Base-by-base conservation (phyloP, 1,140 invertebrate genomes). In the Drosophila tropicalis region DNA sequence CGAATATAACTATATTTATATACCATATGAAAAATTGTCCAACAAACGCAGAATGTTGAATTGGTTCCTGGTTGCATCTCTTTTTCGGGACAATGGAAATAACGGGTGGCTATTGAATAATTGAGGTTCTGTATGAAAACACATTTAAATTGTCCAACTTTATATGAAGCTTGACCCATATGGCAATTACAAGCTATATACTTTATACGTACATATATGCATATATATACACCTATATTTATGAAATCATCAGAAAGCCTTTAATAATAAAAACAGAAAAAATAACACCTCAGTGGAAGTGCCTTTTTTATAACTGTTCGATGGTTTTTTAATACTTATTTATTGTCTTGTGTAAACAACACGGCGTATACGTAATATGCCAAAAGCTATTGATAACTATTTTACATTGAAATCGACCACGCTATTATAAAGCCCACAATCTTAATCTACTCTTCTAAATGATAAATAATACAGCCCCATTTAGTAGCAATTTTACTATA, bases 31-130 rank as follows among this genome's bases (percentile, higher is more conserved):
- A 85, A 85, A 81, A 72, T 68, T 72, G 62, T 44, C 65, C 29
- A 70, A 56, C 74, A 82, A 76, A 73, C 39, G 69, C 68, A 81
- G 83, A 76, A 82, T 72, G 62, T 60, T n/a, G 70, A 34, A 79
- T 73, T 74, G 56, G 64, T 72, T 66, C 19, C 79, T 67, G 63
- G n/a, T 54, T 63, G 39, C 34, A 17, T 47, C 7, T 9, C 15
- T 2, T 44, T 47, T 47, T 19, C 13, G 3, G 19, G 12, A 22
- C 10, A 22, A 19, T 51, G 17, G 17, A 29, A 44, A 29, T 56
- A 40, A 22, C 39, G 36, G 22, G 22, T 29, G 15, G 62, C 12
- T 62, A 17, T 63, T 81, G 41, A 78, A 81, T 81, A 77, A 81
- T 82, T 74, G 65, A 81, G 62, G 36, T 12, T 10, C 47, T 36